Conservation (phyloP, 2,888 invertebrate species). For the Helleia helle region DNA sequence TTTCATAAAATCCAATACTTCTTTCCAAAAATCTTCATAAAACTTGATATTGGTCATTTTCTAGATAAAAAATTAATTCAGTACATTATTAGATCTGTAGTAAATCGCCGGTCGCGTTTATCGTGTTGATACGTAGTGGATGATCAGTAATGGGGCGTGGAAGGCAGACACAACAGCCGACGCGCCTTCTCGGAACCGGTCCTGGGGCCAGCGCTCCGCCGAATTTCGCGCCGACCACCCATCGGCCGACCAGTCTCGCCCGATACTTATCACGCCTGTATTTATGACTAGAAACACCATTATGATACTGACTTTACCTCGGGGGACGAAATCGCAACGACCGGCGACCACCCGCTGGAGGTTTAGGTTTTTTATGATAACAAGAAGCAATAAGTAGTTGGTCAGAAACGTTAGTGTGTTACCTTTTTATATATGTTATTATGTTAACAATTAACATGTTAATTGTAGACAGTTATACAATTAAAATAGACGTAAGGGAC, state of each 20-base stretch:
- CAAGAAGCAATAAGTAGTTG: too few relatives aligned
- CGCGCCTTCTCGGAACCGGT: conserved; percentile 67
- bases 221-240: conserved; percentile 71
- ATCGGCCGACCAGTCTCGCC: conserved; percentile 32
- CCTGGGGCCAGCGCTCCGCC: conserved; percentile 56
- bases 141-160: conserved; percentile 45
- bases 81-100: too few relatives aligned
- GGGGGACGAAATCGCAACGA: conserved; percentile 39
- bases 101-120: conserved; percentile 4
- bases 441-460: too few relatives aligned
- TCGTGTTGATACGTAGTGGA: conserved; percentile 19
- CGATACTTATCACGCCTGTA: conserved; percentile 65
- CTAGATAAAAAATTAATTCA: too few relatives aligned
- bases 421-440: too few relatives aligned
- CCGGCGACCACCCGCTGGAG: conserved; percentile 42
- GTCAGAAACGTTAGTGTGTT: too few relatives aligned
- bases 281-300: conserved; percentile 63
- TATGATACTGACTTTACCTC: conserved; percentile 33
- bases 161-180: conserved; percentile 62
- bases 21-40: too few relatives aligned
- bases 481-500: too few relatives aligned
- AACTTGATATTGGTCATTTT: too few relatives aligned
- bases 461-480: too few relatives aligned
- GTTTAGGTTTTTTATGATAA: too few relatives aligned
- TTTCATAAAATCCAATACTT: too few relatives aligned